These are phyloP conservation scores for Numenius arquata DNA, from an alignment of 2,113 vertebrate species.

Conservation along the genomic window DNA sequence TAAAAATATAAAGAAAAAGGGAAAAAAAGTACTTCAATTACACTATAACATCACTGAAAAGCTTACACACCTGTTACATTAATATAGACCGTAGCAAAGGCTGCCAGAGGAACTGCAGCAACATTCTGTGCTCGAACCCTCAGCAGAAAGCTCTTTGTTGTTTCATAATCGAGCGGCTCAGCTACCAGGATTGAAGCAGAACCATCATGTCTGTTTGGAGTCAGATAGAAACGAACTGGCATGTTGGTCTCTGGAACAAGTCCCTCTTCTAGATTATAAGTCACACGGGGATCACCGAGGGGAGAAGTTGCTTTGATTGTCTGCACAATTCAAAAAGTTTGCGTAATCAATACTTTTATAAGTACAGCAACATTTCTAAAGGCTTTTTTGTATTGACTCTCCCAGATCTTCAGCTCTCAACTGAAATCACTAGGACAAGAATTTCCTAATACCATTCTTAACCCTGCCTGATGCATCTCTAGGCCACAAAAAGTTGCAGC, in stretches of 20 bases:
- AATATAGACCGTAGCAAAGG: conserved; percentile 79
- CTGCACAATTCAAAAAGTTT: conserved; percentile 62
- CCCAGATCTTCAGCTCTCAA: not conserved
- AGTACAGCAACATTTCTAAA: not conserved
- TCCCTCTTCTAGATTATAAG: conserved; percentile 87
- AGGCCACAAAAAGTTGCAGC: not conserved
- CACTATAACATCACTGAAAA: not conserved
- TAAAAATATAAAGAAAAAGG: not conserved
- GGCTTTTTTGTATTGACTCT: not conserved
- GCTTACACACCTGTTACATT: conserved; percentile 82
- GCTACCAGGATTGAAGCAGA: conserved; percentile 87
- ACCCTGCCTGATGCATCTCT: not conserved
- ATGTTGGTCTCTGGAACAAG: conserved; percentile 89
- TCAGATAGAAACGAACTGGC: conserved; percentile 88
- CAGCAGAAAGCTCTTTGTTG: conserved; percentile 81
- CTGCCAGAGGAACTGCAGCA: conserved; percentile 83
- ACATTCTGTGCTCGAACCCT: conserved; percentile 86
- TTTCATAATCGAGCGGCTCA: conserved; percentile 87
- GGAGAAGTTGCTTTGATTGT: conserved; percentile 86
- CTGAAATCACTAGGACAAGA: not conserved
- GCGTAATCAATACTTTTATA: not conserved
- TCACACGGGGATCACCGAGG: conserved; percentile 86
- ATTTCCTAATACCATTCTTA: not conserved
- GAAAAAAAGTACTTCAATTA: not conserved
- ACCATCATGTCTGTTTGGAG: conserved; percentile 85